phyloP scores from a whole-genome alignment of 2,797 vertebrate species.

The Pterois miles region DNA sequence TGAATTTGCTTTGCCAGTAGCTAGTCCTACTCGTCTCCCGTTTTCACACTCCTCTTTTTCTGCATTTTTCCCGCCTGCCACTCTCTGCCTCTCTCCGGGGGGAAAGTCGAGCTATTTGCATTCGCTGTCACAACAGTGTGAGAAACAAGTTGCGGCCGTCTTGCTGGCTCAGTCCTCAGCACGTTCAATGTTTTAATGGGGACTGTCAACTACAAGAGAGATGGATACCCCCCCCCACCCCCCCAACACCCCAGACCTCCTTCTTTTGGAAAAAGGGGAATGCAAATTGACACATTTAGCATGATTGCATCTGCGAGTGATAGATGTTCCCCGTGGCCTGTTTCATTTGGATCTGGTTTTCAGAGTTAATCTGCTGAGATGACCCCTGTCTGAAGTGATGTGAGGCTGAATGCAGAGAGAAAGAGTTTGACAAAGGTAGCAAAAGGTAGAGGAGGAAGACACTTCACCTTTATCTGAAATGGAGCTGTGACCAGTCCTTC shows the following conservation, averaged over 20 bases:
- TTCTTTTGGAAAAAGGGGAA: conserved; percentile 34
- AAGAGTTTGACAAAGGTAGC: conserved; percentile 27
- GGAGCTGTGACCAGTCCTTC: conserved; percentile 37
- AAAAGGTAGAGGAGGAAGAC: conserved; percentile 38
- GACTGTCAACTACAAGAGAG: conserved; percentile 79
- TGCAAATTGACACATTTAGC: conserved; percentile 78
- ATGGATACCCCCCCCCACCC: conserved; percentile 57
- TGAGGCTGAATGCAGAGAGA: not conserved
- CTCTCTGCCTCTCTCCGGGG: conserved; percentile 51
- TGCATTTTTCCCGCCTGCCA: conserved; percentile 54
- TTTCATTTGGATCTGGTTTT: conserved; percentile 63
- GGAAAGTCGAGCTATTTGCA: conserved; percentile 76
- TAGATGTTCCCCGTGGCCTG: conserved; percentile 61
- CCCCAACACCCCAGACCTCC: not conserved
- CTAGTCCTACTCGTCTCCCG: conserved; percentile 35
- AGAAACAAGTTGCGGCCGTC: conserved; percentile 77
- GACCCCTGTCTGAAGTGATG: conserved; percentile 68
- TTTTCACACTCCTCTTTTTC: conserved; percentile 39
- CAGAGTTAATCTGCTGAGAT: conserved; percentile 74
- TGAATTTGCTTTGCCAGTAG: conserved; percentile 35
- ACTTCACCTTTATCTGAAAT: conserved; percentile 51
- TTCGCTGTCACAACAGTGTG: conserved; percentile 81
- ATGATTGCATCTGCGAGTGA: conserved; percentile 71
- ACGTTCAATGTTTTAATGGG: conserved; percentile 73
- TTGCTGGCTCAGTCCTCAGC: conserved; percentile 59